Conservation (phyloP, 2,888 invertebrate genomes). For the Apamea epomidion region DNA sequence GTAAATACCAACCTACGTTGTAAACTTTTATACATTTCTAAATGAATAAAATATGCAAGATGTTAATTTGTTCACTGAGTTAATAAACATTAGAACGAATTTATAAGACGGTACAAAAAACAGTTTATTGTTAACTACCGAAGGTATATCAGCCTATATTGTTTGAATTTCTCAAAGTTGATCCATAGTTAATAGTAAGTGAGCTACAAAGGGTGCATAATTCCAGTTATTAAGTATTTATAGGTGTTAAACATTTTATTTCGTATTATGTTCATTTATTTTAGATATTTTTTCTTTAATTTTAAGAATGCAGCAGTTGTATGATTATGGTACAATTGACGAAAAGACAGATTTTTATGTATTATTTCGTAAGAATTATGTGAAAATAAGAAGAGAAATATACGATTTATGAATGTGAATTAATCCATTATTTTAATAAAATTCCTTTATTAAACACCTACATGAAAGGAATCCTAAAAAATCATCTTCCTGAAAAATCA, state of each 20-base stretch:
- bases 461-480: background rate
- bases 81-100: too few relatives aligned
- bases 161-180: conserved; percentile 40
- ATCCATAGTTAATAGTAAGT: conserved; percentile 33
- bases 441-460: background rate
- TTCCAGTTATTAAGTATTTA: conserved; percentile 66
- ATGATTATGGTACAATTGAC: conserved; percentile 71
- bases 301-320: conserved; percentile 71
- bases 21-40: background rate
- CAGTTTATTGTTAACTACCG: background rate
- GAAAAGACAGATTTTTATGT: conserved; percentile 75
- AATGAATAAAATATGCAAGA: background rate
- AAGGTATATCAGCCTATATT: background rate
- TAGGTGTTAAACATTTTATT: conserved; percentile 66
- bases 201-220: conserved; percentile 63
- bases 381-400: conserved; percentile 80
- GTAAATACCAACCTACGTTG: background rate
- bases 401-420: conserved; percentile 87
- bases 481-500: background rate
- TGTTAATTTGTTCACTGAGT: background rate
- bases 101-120: background rate
- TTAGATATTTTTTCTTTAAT: conserved; percentile 67
- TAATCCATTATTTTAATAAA: conserved; percentile 70
- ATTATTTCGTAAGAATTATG: conserved; percentile 76
- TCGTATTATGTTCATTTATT: conserved; percentile 65